phyloP scores from a whole-genome alignment of 2,888 invertebrate species.

The Rhimphoctona megacephalus region DNA sequence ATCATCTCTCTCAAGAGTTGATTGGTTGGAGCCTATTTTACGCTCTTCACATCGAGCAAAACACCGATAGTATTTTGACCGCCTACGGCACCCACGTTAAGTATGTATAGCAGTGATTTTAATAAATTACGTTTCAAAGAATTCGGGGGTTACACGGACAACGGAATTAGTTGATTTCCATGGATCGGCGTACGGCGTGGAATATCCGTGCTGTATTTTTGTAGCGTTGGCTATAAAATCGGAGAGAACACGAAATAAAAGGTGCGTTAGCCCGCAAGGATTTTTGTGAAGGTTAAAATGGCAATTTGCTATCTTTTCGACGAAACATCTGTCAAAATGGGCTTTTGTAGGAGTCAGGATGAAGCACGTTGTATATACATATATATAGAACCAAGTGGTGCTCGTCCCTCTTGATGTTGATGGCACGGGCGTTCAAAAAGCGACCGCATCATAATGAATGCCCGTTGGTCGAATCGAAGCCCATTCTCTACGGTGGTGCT shows the following conservation, averaged over 20 bases:
- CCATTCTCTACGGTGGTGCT: constrained; percentile 57
- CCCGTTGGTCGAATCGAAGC: constrained; percentile 67
- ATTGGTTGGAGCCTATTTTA: constrained; percentile 78
- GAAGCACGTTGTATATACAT: constrained; percentile 58
- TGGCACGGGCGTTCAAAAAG: constrained; percentile 23
- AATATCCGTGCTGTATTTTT: constrained; percentile 10
- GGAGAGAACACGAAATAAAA: constrained; percentile 43
- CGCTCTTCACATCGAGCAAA: constrained; percentile 54
- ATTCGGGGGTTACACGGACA: constrained; percentile 60
- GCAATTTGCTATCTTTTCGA: constrained; percentile 79
- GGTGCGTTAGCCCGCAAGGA: constrained; percentile 49
- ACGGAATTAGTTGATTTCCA: constrained; percentile 47
- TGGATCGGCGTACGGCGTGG: neutral
- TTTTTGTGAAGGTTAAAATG: constrained; percentile 75
- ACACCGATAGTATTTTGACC: constrained; percentile 65
- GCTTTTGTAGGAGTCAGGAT: constrained; percentile 63
- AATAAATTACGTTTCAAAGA: constrained; percentile 79
- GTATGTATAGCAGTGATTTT: constrained; percentile 75
- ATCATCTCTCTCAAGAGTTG: constrained; percentile 63
- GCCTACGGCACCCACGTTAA: constrained; percentile 51
- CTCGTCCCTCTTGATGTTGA: constrained; percentile 20
- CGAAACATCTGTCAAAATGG: constrained; percentile 81
- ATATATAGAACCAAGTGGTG: neutral
- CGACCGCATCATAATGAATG: constrained; percentile 71
- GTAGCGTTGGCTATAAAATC: constrained; percentile 9